These are phyloP conservation scores for Eulithis prunata DNA, from an alignment of 2,888 invertebrate species.

Conservation along the genomic window DNA sequence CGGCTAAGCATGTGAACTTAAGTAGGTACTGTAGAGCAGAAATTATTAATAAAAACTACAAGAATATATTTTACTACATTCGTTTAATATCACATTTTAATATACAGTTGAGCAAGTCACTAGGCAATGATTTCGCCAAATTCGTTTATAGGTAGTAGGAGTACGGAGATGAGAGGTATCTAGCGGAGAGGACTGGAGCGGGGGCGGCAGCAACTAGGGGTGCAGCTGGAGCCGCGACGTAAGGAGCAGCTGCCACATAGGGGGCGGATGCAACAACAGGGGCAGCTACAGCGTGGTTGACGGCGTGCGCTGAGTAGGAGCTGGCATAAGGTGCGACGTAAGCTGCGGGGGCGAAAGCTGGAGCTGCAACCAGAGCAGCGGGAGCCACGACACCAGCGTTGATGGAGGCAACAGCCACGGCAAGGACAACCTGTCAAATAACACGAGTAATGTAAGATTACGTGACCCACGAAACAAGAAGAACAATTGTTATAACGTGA, in stretches of 20 bases:
- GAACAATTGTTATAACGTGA: not conserved
- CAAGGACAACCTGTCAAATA: slow-evolving; percentile 67
- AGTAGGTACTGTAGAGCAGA: no score
- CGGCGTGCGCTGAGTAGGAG: slow-evolving; percentile 89
- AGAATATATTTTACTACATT: slow-evolving; percentile 24
- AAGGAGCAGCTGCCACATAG: slow-evolving; percentile 45
- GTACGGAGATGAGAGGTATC: slow-evolving; percentile 70
- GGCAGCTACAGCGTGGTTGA: slow-evolving; percentile 90
- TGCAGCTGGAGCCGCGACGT: slow-evolving; percentile 51
- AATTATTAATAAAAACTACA: slow-evolving; percentile 3
- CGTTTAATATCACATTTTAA: slow-evolving; percentile 41
- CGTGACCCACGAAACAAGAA: no score
- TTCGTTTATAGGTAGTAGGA: slow-evolving; percentile 72
- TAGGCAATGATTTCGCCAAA: slow-evolving; percentile 75
- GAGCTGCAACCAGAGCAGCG: slow-evolving; percentile 76
- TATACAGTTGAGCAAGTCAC: slow-evolving; percentile 77
- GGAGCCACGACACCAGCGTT: slow-evolving; percentile 67
- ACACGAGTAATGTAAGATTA: not conserved
- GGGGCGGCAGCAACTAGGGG: slow-evolving; percentile 45
- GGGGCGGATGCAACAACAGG: slow-evolving; percentile 78
- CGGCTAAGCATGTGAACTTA: no score
- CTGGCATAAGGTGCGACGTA: slow-evolving; percentile 89
- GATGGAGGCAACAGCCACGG: slow-evolving; percentile 65
- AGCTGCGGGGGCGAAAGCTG: slow-evolving; percentile 85
- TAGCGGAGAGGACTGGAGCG: slow-evolving; percentile 46